Evolutionary conservation across 30 jellyfish, hydroid and myxozoan genomes (phyloP).

Genomic region (Haliclystus octoradiatus): DNA sequence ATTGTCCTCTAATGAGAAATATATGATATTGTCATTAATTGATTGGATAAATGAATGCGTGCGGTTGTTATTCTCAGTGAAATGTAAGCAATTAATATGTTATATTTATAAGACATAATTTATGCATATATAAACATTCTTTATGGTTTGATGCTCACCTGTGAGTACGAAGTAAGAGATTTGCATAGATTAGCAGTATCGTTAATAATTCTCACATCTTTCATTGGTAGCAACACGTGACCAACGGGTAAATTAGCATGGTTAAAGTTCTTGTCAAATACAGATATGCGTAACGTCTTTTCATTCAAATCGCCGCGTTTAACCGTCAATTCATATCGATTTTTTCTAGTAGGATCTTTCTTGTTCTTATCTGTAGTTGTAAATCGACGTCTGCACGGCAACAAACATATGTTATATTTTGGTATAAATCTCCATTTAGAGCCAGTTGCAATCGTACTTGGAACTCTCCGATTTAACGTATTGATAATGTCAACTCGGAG

Average conservation of each 20-base stretch:
- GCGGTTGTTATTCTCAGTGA: too few species aligned
- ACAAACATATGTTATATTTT: constrained; percentile 11
- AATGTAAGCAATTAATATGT: too few species aligned
- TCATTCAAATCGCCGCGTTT: constrained; percentile 21
- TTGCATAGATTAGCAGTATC: constrained; percentile 15
- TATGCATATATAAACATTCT: too few species aligned
- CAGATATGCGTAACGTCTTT: constrained; percentile 28
- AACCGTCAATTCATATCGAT: constrained; percentile 12
- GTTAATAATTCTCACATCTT: constrained; percentile 20
- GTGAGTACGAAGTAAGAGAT: constrained; percentile 28
- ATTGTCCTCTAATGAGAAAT: too few species aligned
- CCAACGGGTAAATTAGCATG: constrained; percentile 39
- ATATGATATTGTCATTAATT: too few species aligned
- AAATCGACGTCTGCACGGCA: constrained; percentile 26
- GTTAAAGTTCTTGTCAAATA: constrained; percentile 14
- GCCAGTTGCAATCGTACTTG: constrained; percentile 67
- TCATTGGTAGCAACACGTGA: constrained; percentile 34
- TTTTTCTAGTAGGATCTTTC: constrained; percentile 7
- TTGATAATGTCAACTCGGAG: constrained; percentile 30
- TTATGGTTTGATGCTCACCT: constrained; percentile 45
- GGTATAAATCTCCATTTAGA: constrained; percentile 51
- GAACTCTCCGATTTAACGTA: constrained; percentile 21
- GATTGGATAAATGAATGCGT: too few species aligned
- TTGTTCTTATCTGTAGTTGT: constrained; percentile 9
- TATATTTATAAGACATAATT: too few species aligned